Base-by-base conservation (phyloP, 2,113 vertebrate species). In the Passer montanus region DNA sequence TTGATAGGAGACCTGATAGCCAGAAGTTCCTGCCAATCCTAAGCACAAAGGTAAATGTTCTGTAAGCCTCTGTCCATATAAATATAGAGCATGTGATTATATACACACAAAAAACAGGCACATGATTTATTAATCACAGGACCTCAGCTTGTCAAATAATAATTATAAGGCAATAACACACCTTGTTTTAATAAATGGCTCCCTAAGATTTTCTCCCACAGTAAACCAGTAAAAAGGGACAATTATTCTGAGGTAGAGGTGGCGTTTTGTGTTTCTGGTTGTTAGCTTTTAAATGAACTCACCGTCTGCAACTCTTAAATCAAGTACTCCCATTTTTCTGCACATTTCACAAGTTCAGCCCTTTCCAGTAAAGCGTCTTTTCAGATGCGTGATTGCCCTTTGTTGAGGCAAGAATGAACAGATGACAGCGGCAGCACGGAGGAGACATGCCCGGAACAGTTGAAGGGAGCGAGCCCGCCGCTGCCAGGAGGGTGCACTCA, bases 381-480 rank as follows among this genome's bases (percentile, higher is more conserved):
- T 92, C 92, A 84, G 88, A 68, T 39, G 80, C 23, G 15, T 85
- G 85, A 70, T 52, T 88, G 76, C 84, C 63, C 56, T 82, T 93
- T 96, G 84, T 96, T 83, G 78, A 66, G 90, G 88, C 96, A 97
- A 91, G 94, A 97, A 92, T 16, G 80, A 96, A 93, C 95, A 97
- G 89, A 82, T 92, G 95, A 97, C 87, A 93, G 46, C 18, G 37
- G 59, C 87, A 88, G 90, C 87, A 27, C 39, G 23, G 62, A 47
- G 83, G 47, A 91, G 86, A 92, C 94, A 60, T 69, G 95, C 67
- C 88, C 26, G 88, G 75, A 95, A 89, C 64, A 55, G 94, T 81
- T 89, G 56, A 72, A 77, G 17, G 31, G 67, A 66, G 95, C 70
- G 77, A 73, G 46, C 31, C 33, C 58, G 26, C 6, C 87, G 56